Conservation (phyloP, 2,797 vertebrate species). For the Sebastes taczanowskii region DNA sequence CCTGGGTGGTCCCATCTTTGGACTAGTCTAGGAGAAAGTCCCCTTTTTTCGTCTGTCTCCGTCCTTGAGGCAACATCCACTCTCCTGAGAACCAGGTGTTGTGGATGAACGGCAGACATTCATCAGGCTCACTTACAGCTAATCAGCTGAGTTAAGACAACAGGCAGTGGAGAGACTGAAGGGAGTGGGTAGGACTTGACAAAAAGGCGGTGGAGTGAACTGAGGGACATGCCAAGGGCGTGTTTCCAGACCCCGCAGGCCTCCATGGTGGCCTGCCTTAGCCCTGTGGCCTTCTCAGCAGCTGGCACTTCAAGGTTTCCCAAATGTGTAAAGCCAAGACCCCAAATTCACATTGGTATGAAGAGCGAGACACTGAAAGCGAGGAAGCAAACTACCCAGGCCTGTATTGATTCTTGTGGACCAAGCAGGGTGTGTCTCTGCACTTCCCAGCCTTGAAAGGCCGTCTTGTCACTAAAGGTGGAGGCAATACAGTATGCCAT, state of each 20-base stretch:
- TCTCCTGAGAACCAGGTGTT: slow-evolving; percentile 75
- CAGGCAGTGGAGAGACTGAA: slow-evolving; percentile 44
- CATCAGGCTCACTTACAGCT: slow-evolving; percentile 78
- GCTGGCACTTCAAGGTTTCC: slow-evolving; percentile 78
- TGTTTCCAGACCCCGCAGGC: slow-evolving; percentile 67
- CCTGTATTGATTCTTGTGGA: slow-evolving; percentile 76
- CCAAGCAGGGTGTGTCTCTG: slow-evolving; percentile 73
- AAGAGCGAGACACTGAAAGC: slow-evolving; percentile 57
- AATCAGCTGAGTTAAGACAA: slow-evolving; percentile 74
- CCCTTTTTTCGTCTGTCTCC: slow-evolving; percentile 68
- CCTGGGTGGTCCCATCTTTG: slow-evolving; percentile 79
- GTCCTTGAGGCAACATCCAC: slow-evolving; percentile 50
- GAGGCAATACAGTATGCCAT: slow-evolving; percentile 79
- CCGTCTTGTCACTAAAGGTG: slow-evolving; percentile 82
- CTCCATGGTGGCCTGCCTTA: slow-evolving; percentile 74
- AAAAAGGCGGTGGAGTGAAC: slow-evolving; percentile 50
- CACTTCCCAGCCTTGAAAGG: slow-evolving; percentile 82
- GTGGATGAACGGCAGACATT: slow-evolving; percentile 77
- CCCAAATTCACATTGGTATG: slow-evolving; percentile 59
- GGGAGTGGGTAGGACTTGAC: slow-evolving; percentile 55
- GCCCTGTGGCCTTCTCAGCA: slow-evolving; percentile 69
- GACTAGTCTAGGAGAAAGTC: slow-evolving; percentile 64
- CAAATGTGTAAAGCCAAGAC: slow-evolving; percentile 55
- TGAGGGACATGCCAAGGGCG: slow-evolving; percentile 63
- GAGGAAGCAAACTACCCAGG: slow-evolving; percentile 61